A percentile compares a stretch with the other conserved stretches of the same genome.
These are phyloP conservation scores for Chorisops tibialis DNA, from an alignment of 2,888 invertebrate species.

Conservation along the genomic window DNA sequence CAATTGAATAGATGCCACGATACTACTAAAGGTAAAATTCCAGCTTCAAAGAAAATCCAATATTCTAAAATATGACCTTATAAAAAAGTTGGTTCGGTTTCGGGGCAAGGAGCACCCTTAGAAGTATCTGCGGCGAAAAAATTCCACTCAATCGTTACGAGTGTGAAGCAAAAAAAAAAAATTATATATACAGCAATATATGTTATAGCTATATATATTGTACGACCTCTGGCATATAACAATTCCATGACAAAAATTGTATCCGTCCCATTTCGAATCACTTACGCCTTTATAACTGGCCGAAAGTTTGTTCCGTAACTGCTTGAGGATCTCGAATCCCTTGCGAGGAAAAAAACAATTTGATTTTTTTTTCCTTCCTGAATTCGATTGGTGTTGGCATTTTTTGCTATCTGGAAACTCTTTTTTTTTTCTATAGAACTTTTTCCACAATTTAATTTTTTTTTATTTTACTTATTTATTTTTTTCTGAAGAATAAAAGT, in stretches of 20 bases:
- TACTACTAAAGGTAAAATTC: constrained; percentile 8
- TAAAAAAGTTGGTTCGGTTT: constrained; percentile 5
- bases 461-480: too few species aligned
- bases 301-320: constrained; percentile 8
- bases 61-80: constrained; percentile 11
- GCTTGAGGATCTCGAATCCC: background rate
- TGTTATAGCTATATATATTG: background rate
- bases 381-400: constrained; percentile 20
- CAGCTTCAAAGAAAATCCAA: constrained; percentile 12
- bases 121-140: background rate
- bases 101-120: background rate
- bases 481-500: too few species aligned
- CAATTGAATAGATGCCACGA: background rate
- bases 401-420: background rate
- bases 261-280: constrained; percentile 22
- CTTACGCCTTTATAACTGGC: constrained; percentile 12
- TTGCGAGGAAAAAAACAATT: background rate
- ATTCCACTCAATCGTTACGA: constrained; percentile 5
- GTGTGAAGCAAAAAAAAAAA: background rate
- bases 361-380: constrained; percentile 16
- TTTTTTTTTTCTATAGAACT: background rate
- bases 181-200: background rate
- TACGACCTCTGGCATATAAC: constrained; percentile 3
- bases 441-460: too few species aligned
- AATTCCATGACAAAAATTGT: constrained; percentile 19